Conservation (phyloP, 2,797 vertebrate species). For the Danio jaintianensis region DNA sequence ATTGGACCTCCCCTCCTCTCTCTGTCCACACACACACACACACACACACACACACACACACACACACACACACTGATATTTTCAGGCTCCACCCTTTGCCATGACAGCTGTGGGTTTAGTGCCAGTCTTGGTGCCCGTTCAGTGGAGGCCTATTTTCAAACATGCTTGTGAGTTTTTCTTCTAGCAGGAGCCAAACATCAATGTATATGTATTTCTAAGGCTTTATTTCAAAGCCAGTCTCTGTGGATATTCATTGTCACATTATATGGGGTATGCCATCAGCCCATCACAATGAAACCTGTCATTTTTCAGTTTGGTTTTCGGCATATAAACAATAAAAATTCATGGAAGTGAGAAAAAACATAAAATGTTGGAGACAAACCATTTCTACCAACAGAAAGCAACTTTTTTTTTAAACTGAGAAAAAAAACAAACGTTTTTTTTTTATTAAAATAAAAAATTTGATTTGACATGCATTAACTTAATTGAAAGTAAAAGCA, state of each 20-base stretch:
- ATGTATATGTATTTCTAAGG: neutral
- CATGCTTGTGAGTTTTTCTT: neutral
- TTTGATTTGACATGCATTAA: too few species aligned
- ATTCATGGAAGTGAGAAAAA: neutral
- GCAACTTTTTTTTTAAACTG: too few species aligned
- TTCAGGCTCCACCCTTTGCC: conserved; percentile 43
- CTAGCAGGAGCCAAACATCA: neutral
- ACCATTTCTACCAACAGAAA: neutral
- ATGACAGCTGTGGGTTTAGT: conserved; percentile 45
- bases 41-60: conserved; percentile 18
- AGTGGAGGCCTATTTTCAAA: conserved; percentile 37
- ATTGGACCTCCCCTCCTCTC: conserved; percentile 18
- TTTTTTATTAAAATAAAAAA: too few species aligned
- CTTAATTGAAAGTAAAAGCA: too few species aligned
- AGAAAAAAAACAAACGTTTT: too few species aligned
- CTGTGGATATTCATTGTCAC: too few species aligned
- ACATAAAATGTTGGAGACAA: neutral
- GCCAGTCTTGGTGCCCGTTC: conserved; percentile 45
- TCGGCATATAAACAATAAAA: neutral
- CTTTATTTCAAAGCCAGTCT: neutral
- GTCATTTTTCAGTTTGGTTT: conserved; percentile 3
- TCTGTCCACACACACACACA: neutral
- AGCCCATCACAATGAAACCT: neutral
- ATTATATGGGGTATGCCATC: neutral
- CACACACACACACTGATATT: neutral